Conservation (phyloP, 2,797 vertebrate species). For the Mormyrus hasselquistii region DNA sequence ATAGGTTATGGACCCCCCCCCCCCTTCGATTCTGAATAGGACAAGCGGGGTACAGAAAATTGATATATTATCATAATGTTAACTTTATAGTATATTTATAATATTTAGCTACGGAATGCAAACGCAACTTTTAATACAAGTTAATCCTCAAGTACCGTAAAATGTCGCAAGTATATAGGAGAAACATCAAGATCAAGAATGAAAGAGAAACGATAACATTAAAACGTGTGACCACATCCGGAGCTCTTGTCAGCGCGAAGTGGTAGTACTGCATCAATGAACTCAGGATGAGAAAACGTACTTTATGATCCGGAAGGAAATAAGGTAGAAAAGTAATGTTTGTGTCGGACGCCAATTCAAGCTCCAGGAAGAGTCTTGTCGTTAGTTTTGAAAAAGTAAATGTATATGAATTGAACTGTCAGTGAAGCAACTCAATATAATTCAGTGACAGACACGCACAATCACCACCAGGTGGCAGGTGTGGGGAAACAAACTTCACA, state of each 20-base stretch:
- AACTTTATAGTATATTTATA: not conserved
- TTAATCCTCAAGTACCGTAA: not conserved
- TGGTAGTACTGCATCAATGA: not conserved
- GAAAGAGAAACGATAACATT: not conserved
- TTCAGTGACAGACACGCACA: not conserved
- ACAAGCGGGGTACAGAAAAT: not conserved
- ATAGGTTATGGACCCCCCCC: not conserved
- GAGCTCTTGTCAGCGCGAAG: not conserved
- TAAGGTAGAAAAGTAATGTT: not conserved
- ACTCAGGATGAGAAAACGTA: not conserved
- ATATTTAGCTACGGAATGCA: not conserved
- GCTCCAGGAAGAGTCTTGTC: not conserved
- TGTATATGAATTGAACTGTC: not conserved
- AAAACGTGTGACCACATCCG: not conserved
- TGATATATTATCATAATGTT: not conserved
- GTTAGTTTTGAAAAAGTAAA: not conserved
- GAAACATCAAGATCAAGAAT: not conserved
- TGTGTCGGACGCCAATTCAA: not conserved
- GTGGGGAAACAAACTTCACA: not conserved
- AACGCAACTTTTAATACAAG: not conserved
- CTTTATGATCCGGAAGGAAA: not conserved
- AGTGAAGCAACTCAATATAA: not conserved
- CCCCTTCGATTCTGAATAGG: not conserved
- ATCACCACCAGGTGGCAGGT: constrained; percentile 18
- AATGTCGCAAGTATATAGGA: not conserved